Evolutionary conservation across 2,888 invertebrate species (phyloP), one percentile per base, ranked within the genome.

Genomic region (Heliconius sara): DNA sequence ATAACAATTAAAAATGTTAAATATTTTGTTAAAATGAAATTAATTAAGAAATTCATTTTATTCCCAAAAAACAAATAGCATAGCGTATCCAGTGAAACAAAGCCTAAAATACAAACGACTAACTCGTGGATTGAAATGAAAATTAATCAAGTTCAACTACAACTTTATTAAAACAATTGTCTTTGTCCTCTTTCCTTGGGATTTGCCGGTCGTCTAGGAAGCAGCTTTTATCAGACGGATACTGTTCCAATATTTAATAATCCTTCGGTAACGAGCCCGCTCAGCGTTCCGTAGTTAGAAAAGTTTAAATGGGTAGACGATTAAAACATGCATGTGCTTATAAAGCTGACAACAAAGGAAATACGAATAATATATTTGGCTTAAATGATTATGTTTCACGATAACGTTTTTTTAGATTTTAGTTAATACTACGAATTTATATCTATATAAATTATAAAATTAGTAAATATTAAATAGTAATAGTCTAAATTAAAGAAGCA

Each of bases 211-310:
- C 87, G 93, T 91, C 93, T 92, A 93, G 93, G 91, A 91, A 86
- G 89, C 89, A 86, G 90, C 89, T 92, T 92, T 92, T 89, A 92
- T 92, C 92, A 89, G 91, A 85, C 89, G 87, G 90, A 90, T 90
- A 89, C 90, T 91, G 93, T 90, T 93, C 93, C 93, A 94, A 94
- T 95, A 94, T 95, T 95, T 93, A 94, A 94, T 95, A 95, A 95
- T 95, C 95, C 95, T 86, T 81, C 88, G 86, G 90, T 95, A 95
- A 95, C 95, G 93, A 95, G 94, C 91, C 86, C 86, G 94, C 91
- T 86, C 86, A 85, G 88, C 85, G 83, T 86, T 86, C 85, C 82
- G 86, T 85, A 86, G 90, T 91, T 88, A 90, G 91, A 92, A 95
- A 95, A 95, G 94, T 95, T 95, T 94, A 94, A 95, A 95, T 94